Conservation (phyloP, 2,797 vertebrate genomes). For the Pipistrellus pipistrellus region DNA sequence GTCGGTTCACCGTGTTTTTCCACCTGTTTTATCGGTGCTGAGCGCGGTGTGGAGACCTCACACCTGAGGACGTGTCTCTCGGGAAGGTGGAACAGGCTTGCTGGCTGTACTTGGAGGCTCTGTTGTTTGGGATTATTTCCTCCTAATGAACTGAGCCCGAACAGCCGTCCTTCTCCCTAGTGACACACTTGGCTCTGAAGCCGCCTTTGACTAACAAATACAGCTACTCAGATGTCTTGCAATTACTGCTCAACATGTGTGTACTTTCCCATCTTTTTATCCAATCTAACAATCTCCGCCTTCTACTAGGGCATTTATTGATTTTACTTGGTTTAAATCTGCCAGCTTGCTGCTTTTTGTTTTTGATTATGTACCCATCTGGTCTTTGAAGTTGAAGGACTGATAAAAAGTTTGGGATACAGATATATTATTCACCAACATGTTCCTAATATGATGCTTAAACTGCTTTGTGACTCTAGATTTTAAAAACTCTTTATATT, state of each 20-base stretch:
- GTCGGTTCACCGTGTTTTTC: not conserved
- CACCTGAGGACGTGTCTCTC: not conserved
- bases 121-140: not conserved
- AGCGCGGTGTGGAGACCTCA: not conserved
- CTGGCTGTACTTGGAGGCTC: not conserved
- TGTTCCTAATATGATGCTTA: not conserved
- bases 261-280: not conserved
- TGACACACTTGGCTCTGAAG: not conserved
- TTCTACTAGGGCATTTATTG: not conserved
- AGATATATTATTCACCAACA: not conserved
- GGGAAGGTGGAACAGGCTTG: too few relatives aligned
- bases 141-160: not conserved
- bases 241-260: fast-evolving
- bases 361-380: not conserved
- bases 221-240: not conserved
- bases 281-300: not conserved
- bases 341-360: not conserved
- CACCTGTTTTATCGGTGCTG: not conserved
- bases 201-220: not conserved
- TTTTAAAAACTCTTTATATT: not conserved
- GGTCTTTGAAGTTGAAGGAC: not conserved
- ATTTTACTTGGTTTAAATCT: not conserved
- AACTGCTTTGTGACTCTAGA: not conserved
- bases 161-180: not conserved
- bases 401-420: not conserved